Evolutionary conservation across 35 echinoderm and acorn worm species (phyloP).

Genomic region (Apostichopus japonicus): DNA sequence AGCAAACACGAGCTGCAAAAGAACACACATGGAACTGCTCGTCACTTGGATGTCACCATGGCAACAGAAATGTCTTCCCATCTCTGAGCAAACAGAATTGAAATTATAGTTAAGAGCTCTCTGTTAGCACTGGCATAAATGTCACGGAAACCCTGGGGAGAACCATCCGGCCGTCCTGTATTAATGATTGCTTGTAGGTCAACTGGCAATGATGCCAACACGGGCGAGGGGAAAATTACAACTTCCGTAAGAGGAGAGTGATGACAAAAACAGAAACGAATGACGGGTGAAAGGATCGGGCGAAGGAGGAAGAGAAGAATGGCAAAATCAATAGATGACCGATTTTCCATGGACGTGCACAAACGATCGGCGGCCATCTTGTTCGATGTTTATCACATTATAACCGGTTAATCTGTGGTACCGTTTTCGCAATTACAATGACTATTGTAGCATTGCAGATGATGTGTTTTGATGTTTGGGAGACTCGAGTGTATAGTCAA

Average conservation of each 20-base stretch:
- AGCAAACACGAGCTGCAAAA: no score
- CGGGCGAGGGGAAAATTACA: not conserved
- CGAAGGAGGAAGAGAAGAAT: not conserved
- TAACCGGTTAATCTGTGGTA: no score
- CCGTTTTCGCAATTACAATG: no score
- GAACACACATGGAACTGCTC: no score
- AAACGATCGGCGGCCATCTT: not conserved
- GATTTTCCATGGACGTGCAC: not conserved
- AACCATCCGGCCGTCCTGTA: not conserved
- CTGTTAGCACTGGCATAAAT: conserved; percentile 21
- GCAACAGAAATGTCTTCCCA: conserved; percentile 32
- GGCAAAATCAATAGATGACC: conserved; percentile 32
- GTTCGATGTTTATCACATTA: not conserved
- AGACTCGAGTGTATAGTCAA: no score
- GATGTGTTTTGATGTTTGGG: no score
- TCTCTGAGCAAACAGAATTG: conserved; percentile 7
- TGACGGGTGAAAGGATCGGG: not conserved
- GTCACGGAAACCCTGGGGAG: not conserved
- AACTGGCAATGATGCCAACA: not conserved
- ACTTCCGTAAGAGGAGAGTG: conserved; percentile 22
- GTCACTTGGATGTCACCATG: not conserved
- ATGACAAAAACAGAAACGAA: not conserved
- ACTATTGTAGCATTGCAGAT: no score
- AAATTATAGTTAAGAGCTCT: not conserved
- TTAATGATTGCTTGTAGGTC: conserved; percentile 14